Base-by-base conservation (phyloP, 2,797 vertebrate species). In the Huso huso region DNA sequence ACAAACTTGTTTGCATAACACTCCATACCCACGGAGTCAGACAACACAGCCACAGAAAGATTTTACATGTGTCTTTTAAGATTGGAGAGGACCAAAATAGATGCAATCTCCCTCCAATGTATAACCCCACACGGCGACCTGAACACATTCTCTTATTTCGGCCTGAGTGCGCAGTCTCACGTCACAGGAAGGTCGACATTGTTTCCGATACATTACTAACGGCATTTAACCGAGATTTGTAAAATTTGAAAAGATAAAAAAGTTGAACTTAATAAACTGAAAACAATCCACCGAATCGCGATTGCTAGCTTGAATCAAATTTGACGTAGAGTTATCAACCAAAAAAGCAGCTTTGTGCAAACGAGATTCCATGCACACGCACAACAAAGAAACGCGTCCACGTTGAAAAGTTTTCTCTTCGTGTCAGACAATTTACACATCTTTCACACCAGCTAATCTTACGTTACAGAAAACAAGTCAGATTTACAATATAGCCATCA, bases 311-410 rank as follows among this genome's bases (percentile, higher is more conserved):
- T 37, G 37, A 37, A 37, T 37, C 37, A 37, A 37, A 37, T 37
- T 37, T 37, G 37, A 37, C 37, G 37, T 37, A 4, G 37, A 37
- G 37, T 37, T 37, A 37, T 37, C 37, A 37, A 37, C 37, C 37
- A 37, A 37, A 37, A 37, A 37, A 37, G 37, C 37, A 37, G 37
- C 3, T 37, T 37, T 37, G 37, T 37, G 37, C 37, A 37, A 37
- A 37, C 37, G 37, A 37, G 37, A 37, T 37, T 37, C 50, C n/a
- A 48, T 62, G 53, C 67, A 61, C 61, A 68, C 67, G 67, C 52
- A 68, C 67, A 51, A 15, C 55, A 58, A 58, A 58, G 52, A 58
- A 15, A 49, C 48, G 15, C 10, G 67, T 68, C 61, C 62, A 68
- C 49, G 15, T 50, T 68, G 7, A 57, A 52, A 3, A 9, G 1